These are phyloP conservation scores for Festucalex cinctus DNA, from an alignment of 2,113 vertebrate genomes.

Conservation along the genomic window DNA sequence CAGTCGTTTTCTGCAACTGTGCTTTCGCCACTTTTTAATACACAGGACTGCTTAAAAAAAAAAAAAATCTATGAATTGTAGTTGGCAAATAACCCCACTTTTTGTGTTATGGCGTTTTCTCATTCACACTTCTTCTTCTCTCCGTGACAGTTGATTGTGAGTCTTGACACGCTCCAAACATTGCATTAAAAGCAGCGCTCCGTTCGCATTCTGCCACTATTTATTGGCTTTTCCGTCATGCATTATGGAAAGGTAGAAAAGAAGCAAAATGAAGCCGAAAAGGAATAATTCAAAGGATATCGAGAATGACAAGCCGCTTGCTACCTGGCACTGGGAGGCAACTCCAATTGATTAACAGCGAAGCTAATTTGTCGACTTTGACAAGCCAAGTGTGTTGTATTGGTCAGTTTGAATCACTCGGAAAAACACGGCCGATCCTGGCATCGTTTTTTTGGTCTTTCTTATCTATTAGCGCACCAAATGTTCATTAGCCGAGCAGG, in stretches of 20 bases:
- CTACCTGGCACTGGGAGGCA: background rate
- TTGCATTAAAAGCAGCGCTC: constrained; percentile 1
- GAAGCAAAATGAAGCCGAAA: background rate
- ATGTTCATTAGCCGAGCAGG: constrained; percentile 14
- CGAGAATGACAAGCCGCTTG: background rate
- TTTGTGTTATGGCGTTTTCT: constrained; percentile 10
- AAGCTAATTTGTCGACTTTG: background rate
- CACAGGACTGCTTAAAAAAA: background rate
- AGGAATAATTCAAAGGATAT: background rate
- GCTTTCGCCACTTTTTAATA: background rate
- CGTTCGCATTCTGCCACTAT: constrained; percentile 7
- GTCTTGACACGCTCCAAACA: constrained; percentile 4
- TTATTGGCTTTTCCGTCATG: constrained; percentile 4
- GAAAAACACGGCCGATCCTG: background rate
- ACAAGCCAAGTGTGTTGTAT: background rate
- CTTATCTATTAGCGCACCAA: background rate
- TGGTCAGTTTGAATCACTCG: background rate
- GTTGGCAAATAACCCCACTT: too few relatives aligned
- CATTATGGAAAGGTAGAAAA: constrained; percentile 1
- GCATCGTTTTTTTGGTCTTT: background rate
- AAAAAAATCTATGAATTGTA: background rate
- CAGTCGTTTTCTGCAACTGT: background rate
- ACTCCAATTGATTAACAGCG: background rate
- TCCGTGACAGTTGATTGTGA: constrained; percentile 17
- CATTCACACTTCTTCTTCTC: background rate